phyloP scores from a whole-genome alignment of 2,113 vertebrate genomes.

The Oryzias javanicus region DNA sequence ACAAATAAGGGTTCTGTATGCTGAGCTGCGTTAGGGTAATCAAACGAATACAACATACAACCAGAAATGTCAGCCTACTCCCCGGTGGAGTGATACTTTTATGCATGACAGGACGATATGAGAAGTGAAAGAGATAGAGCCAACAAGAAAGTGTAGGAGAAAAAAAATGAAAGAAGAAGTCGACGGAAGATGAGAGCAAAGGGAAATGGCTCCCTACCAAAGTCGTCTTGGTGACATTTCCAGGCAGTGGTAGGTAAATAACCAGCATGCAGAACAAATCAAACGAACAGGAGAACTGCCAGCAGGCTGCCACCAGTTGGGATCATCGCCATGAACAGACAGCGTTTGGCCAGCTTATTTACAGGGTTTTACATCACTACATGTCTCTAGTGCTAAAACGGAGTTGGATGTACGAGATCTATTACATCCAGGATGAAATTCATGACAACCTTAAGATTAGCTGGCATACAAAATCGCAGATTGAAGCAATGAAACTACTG shows the following conservation, averaged over 20 bases:
- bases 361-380: slow-evolving; percentile 39
- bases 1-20: slow-evolving; percentile 46
- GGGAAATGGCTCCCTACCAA: slow-evolving; percentile 34
- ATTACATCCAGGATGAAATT: slow-evolving; percentile 24
- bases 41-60: slow-evolving; percentile 62
- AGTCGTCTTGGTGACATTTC: slow-evolving; percentile 63
- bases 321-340: slow-evolving; percentile 30
- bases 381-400: slow-evolving; percentile 31
- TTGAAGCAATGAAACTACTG: slow-evolving; percentile 5
- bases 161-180: not conserved
- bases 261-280: slow-evolving; percentile 49
- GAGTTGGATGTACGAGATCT: slow-evolving; percentile 31
- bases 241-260: slow-evolving; percentile 58
- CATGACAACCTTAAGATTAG: slow-evolving; percentile 33
- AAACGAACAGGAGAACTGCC: slow-evolving; percentile 44
- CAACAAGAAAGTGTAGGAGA: slow-evolving; percentile 3
- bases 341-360: slow-evolving; percentile 41
- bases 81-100: slow-evolving; percentile 36
- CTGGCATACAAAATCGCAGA: slow-evolving; percentile 31
- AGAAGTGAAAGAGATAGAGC: slow-evolving; percentile 27
- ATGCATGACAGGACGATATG: slow-evolving; percentile 41
- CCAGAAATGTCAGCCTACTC: slow-evolving; percentile 63
- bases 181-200: slow-evolving; percentile 25
- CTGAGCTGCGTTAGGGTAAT: slow-evolving; percentile 43
- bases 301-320: slow-evolving; percentile 30